These are phyloP conservation scores for Mormyrus iriodes DNA, from an alignment of 2,113 vertebrate genomes.

Conservation along the genomic window DNA sequence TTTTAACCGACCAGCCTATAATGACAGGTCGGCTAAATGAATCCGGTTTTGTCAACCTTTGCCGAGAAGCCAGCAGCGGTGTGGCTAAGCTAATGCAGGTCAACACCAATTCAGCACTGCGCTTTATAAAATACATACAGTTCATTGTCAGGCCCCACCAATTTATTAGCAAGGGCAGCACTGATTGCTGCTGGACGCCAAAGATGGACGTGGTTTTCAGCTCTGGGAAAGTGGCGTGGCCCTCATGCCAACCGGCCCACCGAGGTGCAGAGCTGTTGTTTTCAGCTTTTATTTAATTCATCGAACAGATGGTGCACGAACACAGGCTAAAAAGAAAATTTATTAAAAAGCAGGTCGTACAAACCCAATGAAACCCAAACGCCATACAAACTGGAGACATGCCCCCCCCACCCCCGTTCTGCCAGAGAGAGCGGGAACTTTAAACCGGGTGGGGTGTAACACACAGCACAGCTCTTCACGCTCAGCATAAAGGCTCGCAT, in stretches of 20 bases:
- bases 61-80: not conserved
- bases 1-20: not conserved
- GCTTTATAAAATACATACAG: not conserved
- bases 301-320: conserved; percentile 9
- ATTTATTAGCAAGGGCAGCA: not conserved
- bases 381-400: not conserved
- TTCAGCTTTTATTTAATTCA: conserved; percentile 6
- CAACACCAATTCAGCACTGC: too few species aligned
- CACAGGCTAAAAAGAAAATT: not conserved
- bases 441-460: not conserved
- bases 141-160: not conserved
- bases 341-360: not conserved
- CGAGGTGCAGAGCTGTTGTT: not conserved
- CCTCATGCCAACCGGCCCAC: not conserved
- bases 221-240: not conserved
- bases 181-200: not conserved
- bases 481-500: not conserved
- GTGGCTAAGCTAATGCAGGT: not conserved
- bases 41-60: not conserved
- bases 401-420: not conserved
- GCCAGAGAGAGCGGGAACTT: not conserved
- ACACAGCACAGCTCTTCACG: not conserved
- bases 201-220: not conserved
- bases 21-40: not conserved
- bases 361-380: not conserved